phyloP scores from a whole-genome alignment of 2,888 invertebrate genomes.

The Andricus quercusramuli region DNA sequence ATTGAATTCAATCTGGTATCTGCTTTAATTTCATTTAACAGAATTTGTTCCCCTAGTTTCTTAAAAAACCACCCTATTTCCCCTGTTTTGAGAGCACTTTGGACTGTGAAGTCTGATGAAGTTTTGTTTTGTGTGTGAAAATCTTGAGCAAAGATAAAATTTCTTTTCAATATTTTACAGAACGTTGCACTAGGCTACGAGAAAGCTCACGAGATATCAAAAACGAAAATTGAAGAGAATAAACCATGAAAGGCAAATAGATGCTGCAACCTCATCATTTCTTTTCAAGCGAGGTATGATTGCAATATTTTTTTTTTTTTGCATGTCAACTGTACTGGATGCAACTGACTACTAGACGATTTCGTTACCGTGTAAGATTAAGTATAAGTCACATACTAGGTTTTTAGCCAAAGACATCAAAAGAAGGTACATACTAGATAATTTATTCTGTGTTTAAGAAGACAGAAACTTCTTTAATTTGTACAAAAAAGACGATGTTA shows the following conservation, averaged over 20 bases:
- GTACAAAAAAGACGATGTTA: conserved; percentile 57
- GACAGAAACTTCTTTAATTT: conserved; percentile 59
- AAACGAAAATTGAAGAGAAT: conserved; percentile 49
- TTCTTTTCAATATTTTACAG: conserved; percentile 6
- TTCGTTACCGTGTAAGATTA: conserved; percentile 55
- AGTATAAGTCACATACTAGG: conserved; percentile 58
- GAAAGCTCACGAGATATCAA: conserved; percentile 48
- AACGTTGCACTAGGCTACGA: conserved; percentile 45
- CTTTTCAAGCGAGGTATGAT: conserved; percentile 13
- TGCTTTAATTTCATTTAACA: too few species aligned
- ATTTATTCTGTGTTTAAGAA: conserved; percentile 51
- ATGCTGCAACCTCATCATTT: neutral
- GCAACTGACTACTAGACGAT: conserved; percentile 43
- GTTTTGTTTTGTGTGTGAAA: neutral
- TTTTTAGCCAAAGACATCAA: conserved; percentile 72
- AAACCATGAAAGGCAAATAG: conserved; percentile 43
- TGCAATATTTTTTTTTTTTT: conserved; percentile 8
- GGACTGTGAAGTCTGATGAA: neutral
- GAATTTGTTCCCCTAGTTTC: too few species aligned
- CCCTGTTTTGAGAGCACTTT: too few species aligned
- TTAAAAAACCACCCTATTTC: too few species aligned
- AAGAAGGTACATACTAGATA: conserved; percentile 56
- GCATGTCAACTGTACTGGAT: conserved; percentile 42
- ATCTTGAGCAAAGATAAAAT: neutral
- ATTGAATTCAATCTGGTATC: neutral